Evolutionary conservation across 2,888 invertebrate species (phyloP), one percentile per base, ranked within the genome.

Genomic region (Panzeria rudis): DNA sequence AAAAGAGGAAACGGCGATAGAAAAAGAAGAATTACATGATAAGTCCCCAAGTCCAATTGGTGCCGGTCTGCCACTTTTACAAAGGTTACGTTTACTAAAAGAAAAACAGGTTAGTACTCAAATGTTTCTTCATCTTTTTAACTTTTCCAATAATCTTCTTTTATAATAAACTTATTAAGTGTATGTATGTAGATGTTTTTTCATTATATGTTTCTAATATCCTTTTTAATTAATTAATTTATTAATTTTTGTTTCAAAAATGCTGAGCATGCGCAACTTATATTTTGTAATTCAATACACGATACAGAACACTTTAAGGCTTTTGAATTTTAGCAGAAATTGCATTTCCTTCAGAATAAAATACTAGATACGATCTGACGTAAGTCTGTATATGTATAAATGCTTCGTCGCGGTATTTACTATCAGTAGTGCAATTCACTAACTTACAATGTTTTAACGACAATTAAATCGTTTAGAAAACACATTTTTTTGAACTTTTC

Each of bases 61-160:
- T 52, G 97, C 97, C 5, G 97, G 97, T 0, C 93, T 97, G 73
- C 97, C 97, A 0, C 92, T 97, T 32, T 92, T 97, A 9, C 95
- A 96, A 54, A 93, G 97, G 79, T 93, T 97, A 69, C 95, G 96
- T 89, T 93, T 97, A 56, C 94, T 97, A 0, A 97, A 97, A 92
- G 97, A 97, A 91, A 97, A 97, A 92, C 97, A 97, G 93, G 96
- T 95, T 88, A 91, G 89, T 92, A 25, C 35, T 47, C 47, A 20
- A 44, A 38, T 76, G 13, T 61, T 38, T 15, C 15, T 20, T 61
- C 9, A 52, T 23, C 38, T 61, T 38, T 61, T 20, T 17, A 38
- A 35, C 2, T 17, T 35, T 29, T 61, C 20, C 29, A 29, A 5
- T 29, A 29, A 4, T 29, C 29, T 29, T 66, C 1, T 23, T 50